Percentiles rank a stretch among this genome's conserved stretches.
These are phyloP conservation scores for Tragelaphus eurycerus DNA, from an alignment of 2,797 vertebrate species.

Conservation along the genomic window DNA sequence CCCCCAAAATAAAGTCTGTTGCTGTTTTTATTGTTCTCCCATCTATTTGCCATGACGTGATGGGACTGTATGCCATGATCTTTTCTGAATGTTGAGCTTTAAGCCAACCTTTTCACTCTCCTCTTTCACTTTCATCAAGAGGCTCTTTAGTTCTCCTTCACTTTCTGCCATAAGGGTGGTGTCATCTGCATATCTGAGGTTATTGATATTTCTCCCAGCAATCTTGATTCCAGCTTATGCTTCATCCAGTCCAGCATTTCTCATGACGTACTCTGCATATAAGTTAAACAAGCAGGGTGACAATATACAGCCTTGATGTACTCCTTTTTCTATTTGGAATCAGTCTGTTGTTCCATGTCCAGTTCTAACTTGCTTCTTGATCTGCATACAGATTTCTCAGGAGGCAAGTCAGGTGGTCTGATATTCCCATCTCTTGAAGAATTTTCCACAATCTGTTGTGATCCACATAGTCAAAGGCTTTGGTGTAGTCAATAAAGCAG, in stretches of 20 bases:
- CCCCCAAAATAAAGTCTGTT: neutral
- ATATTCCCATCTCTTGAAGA: neutral
- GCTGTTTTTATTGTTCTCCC: neutral
- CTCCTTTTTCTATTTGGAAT: neutral
- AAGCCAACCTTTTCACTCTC: neutral
- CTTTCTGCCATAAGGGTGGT: neutral
- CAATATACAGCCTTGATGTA: neutral
- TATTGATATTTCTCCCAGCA: neutral
- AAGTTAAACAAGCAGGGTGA: neutral
- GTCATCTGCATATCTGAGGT: neutral
- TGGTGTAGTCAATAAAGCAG: neutral
- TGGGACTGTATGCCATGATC: neutral
- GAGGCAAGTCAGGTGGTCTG: neutral
- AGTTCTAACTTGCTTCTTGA: neutral
- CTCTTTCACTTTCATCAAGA: neutral
- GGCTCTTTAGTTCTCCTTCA: neutral
- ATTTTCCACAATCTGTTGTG: neutral
- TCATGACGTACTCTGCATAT: neutral
- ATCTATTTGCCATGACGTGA: neutral
- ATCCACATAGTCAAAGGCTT: neutral
- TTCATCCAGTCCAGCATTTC: neutral
- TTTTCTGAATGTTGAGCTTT: neutral
- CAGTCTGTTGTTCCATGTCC: neutral
- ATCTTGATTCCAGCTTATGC: neutral
- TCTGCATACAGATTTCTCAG: neutral